phyloP scores from a whole-genome alignment of 2,797 vertebrate species.

The Macropus fuliginosus region DNA sequence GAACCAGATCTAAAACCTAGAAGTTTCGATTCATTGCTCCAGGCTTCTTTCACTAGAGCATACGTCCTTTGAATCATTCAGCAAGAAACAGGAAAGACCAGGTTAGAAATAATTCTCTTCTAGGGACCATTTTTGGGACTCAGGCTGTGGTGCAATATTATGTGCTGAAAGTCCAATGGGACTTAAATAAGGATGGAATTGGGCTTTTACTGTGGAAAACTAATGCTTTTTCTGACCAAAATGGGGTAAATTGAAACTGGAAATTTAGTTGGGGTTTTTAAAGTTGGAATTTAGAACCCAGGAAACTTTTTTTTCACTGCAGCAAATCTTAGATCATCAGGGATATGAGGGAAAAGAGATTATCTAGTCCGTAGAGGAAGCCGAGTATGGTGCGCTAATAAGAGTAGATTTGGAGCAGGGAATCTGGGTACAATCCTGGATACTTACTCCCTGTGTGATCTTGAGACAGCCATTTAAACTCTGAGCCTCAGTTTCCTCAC shows the following conservation, averaged over 20 bases:
- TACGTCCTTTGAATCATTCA: not conserved
- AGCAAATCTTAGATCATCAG: not conserved
- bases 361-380: not conserved
- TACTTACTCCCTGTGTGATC: not conserved
- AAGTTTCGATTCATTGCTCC: not conserved
- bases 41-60: not conserved
- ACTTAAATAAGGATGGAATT: not conserved
- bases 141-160: not conserved
- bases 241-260: not conserved
- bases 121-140: not conserved
- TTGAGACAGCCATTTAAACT: not conserved
- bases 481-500: not conserved
- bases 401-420: not conserved
- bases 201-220: not conserved
- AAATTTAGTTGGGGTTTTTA: not conserved
- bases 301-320: not conserved
- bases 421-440: not conserved
- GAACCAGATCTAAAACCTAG: conserved; percentile 38
- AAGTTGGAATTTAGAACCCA: not conserved
- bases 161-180: not conserved
- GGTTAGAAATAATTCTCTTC: not conserved
- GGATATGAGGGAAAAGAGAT: not conserved
- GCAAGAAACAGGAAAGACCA: not conserved
- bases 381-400: not conserved
- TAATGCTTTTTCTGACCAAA: not conserved